Evolutionary conservation across 2,113 vertebrate genomes (phyloP).

Genomic region (Garra rufa): DNA sequence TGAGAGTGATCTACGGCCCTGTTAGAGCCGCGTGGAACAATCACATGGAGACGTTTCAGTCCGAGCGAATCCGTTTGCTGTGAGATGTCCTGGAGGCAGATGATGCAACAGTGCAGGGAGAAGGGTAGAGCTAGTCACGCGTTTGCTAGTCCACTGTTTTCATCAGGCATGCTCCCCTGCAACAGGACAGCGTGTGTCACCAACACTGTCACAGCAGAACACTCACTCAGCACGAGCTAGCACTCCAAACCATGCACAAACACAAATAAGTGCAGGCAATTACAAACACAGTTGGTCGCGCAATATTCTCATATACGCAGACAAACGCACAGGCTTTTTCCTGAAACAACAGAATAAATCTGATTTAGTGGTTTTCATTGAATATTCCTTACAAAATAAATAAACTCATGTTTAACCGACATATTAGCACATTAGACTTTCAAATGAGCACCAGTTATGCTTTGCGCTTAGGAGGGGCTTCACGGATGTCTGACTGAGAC

Average conservation of each 20-base stretch:
- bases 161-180: conserved; percentile 37
- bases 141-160: conserved; percentile 49
- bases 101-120: conserved; percentile 52
- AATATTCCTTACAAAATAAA: not conserved
- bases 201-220: conserved; percentile 14
- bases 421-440: conserved; percentile 25
- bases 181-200: conserved; percentile 31
- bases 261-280: conserved; percentile 10
- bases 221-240: conserved; percentile 21
- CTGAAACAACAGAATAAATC: not conserved
- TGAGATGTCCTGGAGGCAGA: conserved; percentile 55
- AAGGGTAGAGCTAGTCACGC: conserved; percentile 33
- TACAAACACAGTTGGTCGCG: not conserved
- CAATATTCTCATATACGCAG: not conserved
- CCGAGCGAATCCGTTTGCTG: conserved; percentile 26
- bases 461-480: conserved; percentile 26
- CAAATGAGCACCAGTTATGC: conserved; percentile 21
- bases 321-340: not conserved
- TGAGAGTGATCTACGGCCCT: conserved; percentile 10
- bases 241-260: conserved; percentile 5
- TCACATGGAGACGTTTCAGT: conserved; percentile 31
- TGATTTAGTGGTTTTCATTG: conserved; percentile 32
- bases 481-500: conserved; percentile 12
- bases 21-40: not conserved
- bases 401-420: not conserved